phyloP scores from a whole-genome alignment of 2,888 invertebrate species.

The Drosophila limbata region DNA sequence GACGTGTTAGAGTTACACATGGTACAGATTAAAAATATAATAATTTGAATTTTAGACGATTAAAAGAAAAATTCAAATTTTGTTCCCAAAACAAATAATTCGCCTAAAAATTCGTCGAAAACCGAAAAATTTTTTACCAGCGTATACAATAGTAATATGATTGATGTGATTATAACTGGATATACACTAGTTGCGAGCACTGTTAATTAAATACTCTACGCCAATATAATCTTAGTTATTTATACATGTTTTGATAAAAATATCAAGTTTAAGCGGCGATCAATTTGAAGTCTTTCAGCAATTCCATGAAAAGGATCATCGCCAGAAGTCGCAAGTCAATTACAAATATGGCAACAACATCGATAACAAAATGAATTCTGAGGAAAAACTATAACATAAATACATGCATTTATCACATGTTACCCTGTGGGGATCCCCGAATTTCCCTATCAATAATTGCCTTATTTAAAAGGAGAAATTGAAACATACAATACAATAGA shows the following conservation, averaged over 20 bases:
- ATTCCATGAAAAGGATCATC: neutral
- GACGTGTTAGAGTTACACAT: too few species aligned
- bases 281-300: neutral
- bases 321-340: constrained; percentile 11
- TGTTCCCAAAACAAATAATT: too few species aligned
- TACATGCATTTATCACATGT: neutral
- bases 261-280: neutral
- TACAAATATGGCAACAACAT: neutral
- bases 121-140: too few species aligned
- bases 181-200: neutral
- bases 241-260: neutral
- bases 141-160: too few species aligned
- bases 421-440: neutral
- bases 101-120: too few species aligned
- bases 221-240: neutral
- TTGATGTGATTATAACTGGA: too few species aligned
- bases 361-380: neutral
- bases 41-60: too few species aligned
- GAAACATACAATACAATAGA: too few species aligned
- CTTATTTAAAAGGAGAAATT: too few species aligned
- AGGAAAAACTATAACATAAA: neutral
- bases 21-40: too few species aligned
- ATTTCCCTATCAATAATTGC: constrained; percentile 3
- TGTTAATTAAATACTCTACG: neutral
- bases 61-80: too few species aligned